phyloP scores from a whole-genome alignment of 2,797 vertebrate genomes.

The Oreochromis mossambicus region DNA sequence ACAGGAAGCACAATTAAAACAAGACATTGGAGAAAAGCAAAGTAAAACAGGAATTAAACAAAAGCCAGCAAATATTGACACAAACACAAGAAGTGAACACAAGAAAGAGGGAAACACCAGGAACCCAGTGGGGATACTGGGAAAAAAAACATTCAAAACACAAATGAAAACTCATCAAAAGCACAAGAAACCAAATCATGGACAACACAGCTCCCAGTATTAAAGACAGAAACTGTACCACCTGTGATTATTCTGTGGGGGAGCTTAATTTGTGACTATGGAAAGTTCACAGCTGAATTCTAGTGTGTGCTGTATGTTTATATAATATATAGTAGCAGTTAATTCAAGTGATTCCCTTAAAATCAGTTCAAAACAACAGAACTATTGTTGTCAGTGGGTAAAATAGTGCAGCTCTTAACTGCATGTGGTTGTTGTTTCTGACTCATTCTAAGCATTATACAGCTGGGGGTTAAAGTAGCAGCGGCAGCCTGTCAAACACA shows the following conservation, averaged over 20 bases:
- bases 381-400: neutral
- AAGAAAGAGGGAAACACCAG: neutral
- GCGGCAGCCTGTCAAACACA: neutral
- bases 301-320: neutral
- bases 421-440: neutral
- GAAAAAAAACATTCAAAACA: fast-evolving
- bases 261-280: neutral
- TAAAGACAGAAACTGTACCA: neutral
- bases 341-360: neutral
- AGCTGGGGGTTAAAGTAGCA: neutral
- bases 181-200: neutral
- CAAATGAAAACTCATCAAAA: neutral
- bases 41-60: neutral
- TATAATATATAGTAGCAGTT: neutral
- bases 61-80: neutral
- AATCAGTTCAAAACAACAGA: neutral
- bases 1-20: neutral
- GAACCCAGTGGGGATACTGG: neutral
- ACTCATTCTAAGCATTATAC: neutral
- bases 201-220: neutral
- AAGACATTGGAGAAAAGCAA: neutral
- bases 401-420: neutral
- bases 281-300: neutral
- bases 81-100: neutral
- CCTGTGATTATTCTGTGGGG: neutral